Evolutionary conservation across 2,888 invertebrate species (phyloP), one percentile per base, ranked within the genome.

Genomic region (Peribatodes rhomboidaria): DNA sequence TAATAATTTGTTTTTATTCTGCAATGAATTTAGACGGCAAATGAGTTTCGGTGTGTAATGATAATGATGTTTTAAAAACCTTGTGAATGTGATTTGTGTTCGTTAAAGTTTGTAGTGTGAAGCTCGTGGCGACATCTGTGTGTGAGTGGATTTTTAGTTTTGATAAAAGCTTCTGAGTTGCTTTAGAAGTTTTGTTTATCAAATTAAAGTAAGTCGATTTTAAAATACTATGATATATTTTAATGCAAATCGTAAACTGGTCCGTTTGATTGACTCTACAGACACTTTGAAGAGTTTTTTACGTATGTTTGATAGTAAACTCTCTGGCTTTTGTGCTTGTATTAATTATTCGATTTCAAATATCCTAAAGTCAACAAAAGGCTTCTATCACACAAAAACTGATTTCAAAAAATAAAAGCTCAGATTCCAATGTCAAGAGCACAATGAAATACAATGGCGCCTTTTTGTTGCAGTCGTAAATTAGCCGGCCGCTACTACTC

Each of bases 1-100:
- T 82, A 85, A 86, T 83, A 81, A 82, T 79, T 78, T 78, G 79
- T 80, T 62, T 65, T 69, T 62, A 60, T 58, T 66, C 20, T 58
- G 62, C 61, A 65, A 66, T 65, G 70, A 70, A 70, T 67, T 61
- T 72, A 72, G 68, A 70, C 68, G 76, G 70, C 73, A 52, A 63
- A 62, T 57, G 44, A 58, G 47, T 46, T 39, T 46, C 14, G 9
- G 33, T 46, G 49, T 55, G 47, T 61, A 55, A 47, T 47, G 22
- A 16, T 61, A 55, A 42, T 44, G 44, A 35, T 18, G 35, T 42
- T 49, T 52, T 53, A 11, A 18, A n/a, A 50, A 10, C 11, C 6
- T 16, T 56, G 33, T 44, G 27, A n/a, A 54, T 22, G 53, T 46
- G 52, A 11, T 16, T 44, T n/a, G 18, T 20, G 33, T 47, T 18